Evolutionary conservation across 2,888 invertebrate species (phyloP).

Genomic region (Diachrysia chrysitis): DNA sequence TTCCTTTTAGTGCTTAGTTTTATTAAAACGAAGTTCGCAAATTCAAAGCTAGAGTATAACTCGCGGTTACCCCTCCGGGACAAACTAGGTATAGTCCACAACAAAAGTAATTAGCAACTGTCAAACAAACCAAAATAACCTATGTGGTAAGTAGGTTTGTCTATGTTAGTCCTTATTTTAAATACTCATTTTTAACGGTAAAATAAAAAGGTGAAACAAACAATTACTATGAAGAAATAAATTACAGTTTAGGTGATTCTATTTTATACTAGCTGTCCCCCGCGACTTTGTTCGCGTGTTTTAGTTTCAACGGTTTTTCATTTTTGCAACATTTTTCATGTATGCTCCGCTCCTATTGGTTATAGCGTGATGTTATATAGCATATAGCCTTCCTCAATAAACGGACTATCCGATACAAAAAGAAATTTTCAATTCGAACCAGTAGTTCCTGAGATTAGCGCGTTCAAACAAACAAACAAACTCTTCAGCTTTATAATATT

Average conservation of each 20-base stretch:
- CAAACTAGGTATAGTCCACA: slow-evolving; percentile 54
- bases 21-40: slow-evolving; percentile 57
- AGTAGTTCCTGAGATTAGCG: too few species aligned
- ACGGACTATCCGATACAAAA: too few species aligned
- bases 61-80: slow-evolving; percentile 48
- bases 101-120: slow-evolving; percentile 68
- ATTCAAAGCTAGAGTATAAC: slow-evolving; percentile 56
- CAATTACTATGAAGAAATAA: slow-evolving; percentile 27
- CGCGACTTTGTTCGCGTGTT: too few species aligned
- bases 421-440: too few species aligned
- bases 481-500: too few species aligned
- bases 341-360: too few species aligned
- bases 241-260: slow-evolving; percentile 11
- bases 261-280: too few species aligned
- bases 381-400: too few species aligned
- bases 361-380: too few species aligned
- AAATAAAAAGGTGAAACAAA: slow-evolving; percentile 25
- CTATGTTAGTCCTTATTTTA: slow-evolving; percentile 18
- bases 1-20: slow-evolving; percentile 38
- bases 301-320: too few species aligned
- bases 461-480: too few species aligned
- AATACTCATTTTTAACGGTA: slow-evolving; percentile 26
- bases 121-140: slow-evolving; percentile 64
- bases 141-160: slow-evolving; percentile 25
- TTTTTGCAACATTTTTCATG: too few species aligned